A percentile compares a stretch with the other conserved stretches of the same genome.
These are phyloP conservation scores for Iphiclides podalirius DNA, from an alignment of 2,888 invertebrate genomes.

Conservation along the genomic window DNA sequence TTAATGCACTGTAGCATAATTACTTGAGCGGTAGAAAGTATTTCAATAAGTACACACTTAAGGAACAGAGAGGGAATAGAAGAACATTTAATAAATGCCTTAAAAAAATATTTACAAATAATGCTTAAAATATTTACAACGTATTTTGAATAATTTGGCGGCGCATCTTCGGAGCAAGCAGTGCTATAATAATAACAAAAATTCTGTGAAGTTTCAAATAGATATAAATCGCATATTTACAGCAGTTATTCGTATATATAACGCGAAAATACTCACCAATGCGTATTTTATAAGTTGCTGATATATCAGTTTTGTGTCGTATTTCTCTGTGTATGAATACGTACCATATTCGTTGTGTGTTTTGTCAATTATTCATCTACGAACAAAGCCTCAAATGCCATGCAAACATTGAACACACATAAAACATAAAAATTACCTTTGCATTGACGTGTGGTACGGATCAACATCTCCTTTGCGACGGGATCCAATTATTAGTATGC, in stretches of 20 bases:
- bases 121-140: slow-evolving; percentile 14
- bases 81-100: no score
- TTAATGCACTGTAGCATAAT: no score
- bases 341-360: slow-evolving; percentile 38
- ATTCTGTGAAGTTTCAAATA: slow-evolving; percentile 29
- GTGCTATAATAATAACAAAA: not conserved
- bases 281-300: slow-evolving; percentile 18
- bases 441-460: slow-evolving; percentile 45
- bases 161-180: not conserved
- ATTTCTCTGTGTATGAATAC: slow-evolving; percentile 40
- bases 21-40: no score
- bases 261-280: slow-evolving; percentile 22
- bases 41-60: no score
- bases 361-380: not conserved
- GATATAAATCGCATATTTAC: slow-evolving; percentile 56
- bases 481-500: slow-evolving; percentile 76
- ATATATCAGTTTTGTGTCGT: slow-evolving; percentile 27
- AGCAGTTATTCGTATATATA: slow-evolving; percentile 53
- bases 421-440: slow-evolving; percentile 54
- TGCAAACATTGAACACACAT: slow-evolving; percentile 30
- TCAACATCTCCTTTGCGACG: slow-evolving; percentile 61
- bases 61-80: no score
- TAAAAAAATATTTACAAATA: no score
- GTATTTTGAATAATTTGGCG: not conserved
- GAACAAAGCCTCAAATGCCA: slow-evolving; percentile 34